Conservation (phyloP, 2,888 invertebrate genomes). For the Ormyrus pomaceus region DNA sequence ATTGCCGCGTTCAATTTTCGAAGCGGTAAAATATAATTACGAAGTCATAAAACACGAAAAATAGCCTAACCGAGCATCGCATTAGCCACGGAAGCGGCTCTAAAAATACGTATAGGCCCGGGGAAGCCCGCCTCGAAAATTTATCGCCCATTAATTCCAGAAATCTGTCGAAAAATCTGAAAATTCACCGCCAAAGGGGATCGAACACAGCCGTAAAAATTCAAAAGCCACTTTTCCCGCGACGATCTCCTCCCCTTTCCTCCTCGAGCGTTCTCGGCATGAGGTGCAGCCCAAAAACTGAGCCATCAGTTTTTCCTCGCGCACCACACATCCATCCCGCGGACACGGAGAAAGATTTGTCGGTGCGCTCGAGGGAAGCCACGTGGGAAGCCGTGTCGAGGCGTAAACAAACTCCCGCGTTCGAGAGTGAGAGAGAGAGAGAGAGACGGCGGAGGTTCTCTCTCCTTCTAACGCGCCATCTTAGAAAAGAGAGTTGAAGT, state of each 20-base stretch:
- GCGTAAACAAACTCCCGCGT: constrained; percentile 71
- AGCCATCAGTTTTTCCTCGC: too few species aligned
- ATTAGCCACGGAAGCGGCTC: not conserved
- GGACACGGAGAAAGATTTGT: too few species aligned
- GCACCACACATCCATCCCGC: too few species aligned
- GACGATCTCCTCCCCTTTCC: not conserved
- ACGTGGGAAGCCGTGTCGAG: constrained; percentile 71
- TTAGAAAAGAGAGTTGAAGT: constrained; percentile 61
- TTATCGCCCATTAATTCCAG: constrained; percentile 13
- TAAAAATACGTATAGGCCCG: not conserved
- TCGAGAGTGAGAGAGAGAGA: not conserved
- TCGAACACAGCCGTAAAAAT: constrained; percentile 7
- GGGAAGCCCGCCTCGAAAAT: not conserved
- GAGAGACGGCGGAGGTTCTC: not conserved
- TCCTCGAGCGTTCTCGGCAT: too few species aligned
- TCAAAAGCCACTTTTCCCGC: not conserved
- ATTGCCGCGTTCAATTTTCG: too few species aligned
- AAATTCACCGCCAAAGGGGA: not conserved
- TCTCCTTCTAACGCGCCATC: constrained; percentile 61
- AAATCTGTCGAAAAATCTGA: constrained; percentile 6
- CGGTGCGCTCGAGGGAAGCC: constrained; percentile 53
- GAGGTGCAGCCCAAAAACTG: too few species aligned
- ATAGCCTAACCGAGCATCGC: not conserved
- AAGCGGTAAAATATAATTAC: too few species aligned
- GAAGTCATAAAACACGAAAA: too few species aligned